Evolutionary conservation across 2,113 vertebrate genomes (phyloP), one percentile per base, ranked within the genome.

Genomic region (Rhadina sibilatrix): DNA sequence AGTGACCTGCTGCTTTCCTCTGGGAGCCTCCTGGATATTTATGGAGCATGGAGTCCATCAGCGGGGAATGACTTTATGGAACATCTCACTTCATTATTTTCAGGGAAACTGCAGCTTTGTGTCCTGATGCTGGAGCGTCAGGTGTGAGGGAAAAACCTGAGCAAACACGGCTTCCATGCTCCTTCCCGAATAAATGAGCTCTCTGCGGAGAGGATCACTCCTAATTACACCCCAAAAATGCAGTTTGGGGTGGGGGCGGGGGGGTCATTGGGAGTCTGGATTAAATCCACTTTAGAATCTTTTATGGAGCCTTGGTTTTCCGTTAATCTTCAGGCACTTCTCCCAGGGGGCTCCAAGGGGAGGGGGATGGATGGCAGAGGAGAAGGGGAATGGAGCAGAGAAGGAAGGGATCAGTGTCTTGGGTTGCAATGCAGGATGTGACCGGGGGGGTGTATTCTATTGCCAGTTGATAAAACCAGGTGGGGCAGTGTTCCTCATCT

Each of bases 71-170:
- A 68, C 88, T 89, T 94, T 49, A 93, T 82, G 96, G 93, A 96
- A 95, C 90, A 38, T 96, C 96, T 97, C 93, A 96, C 96, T 96
- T 97, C 96, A 94, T 96, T 78, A 97, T 94, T 97, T 87, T 38
- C 52, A 6, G 56, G 71, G 12, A 3, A 81, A 75, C 52, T 75
- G 75, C 92, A 83, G 92, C 68, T 83, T 75, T 88, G 69, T 93
- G 90, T 96, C 76, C 79, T 71, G 90, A 81, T 71, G 90, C 40
- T 38, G 76, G 60, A 87, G 92, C 23, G 40, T 95, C 86, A 90
- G 83, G 83, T 82, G 86, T 37, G 84, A 92, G 33, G 5, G 37
- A 5, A 57, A 68, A 79, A 24, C 49, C 80, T 50, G 54, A 86
- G 79, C 64, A 83, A 94, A 69, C 64, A 75, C 35, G 22, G 53